phyloP scores from a whole-genome alignment of 2,888 invertebrate species.

The Portevinia maculata region DNA sequence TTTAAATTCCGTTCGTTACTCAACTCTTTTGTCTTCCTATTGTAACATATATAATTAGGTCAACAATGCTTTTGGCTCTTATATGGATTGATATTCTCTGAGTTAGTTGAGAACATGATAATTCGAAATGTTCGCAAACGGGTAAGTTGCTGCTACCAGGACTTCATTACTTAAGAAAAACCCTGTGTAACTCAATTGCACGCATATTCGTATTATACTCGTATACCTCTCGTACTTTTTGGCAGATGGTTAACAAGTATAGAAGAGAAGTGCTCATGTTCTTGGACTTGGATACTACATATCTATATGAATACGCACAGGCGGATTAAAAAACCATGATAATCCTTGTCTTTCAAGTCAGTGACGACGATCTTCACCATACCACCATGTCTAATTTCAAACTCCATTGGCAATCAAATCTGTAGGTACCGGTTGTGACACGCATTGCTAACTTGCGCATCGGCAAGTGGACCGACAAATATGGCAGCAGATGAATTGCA shows the following conservation, averaged over 20 bases:
- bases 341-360: conserved; percentile 61
- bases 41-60: too few species aligned
- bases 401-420: conserved; percentile 71
- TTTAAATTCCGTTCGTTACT: conserved; percentile 6
- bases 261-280: conserved; percentile 26
- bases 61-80: too few species aligned
- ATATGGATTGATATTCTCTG: too few species aligned
- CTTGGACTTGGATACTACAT: too few species aligned
- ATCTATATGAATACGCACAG: conserved; percentile 44
- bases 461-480: conserved; percentile 64
- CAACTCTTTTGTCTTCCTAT: conserved; percentile 55
- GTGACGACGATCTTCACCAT: conserved; percentile 52
- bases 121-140: neutral
- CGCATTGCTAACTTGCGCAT: conserved; percentile 64
- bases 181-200: neutral
- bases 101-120: too few species aligned
- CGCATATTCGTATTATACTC: neutral
- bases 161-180: too few species aligned
- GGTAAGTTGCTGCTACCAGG: too few species aligned
- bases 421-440: conserved; percentile 64
- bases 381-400: conserved; percentile 64
- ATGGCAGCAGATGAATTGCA: conserved; percentile 71
- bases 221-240: neutral
- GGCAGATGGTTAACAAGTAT: conserved; percentile 39
- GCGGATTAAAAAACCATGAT: conserved; percentile 64